A percentile compares a stretch with the other conserved stretches of the same genome.
Evolutionary conservation across 2,797 vertebrate species (phyloP).

Genomic region (Paguma larvata): DNA sequence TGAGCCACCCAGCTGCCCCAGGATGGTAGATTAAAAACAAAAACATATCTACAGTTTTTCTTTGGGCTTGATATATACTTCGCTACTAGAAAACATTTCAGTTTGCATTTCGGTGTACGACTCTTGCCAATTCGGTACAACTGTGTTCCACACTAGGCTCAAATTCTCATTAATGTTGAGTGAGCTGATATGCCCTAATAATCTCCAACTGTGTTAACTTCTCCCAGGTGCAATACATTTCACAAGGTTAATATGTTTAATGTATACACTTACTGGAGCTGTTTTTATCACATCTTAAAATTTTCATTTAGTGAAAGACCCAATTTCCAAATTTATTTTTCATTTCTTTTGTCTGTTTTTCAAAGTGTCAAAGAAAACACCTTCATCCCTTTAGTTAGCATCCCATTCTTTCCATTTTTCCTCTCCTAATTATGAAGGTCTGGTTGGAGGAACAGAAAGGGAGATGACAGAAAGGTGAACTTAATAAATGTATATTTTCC

Average conservation of each 20-base stretch:
- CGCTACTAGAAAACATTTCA: not conserved
- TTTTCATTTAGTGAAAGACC: conserved; percentile 57
- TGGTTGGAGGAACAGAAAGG: not conserved
- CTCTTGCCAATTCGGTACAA: conserved; percentile 66
- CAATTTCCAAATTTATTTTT: conserved; percentile 59
- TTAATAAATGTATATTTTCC: not conserved
- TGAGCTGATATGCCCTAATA: conserved; percentile 71
- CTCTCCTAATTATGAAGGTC: not conserved
- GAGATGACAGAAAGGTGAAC: not conserved
- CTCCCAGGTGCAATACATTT: conserved; percentile 66
- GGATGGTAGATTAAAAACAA: no score
- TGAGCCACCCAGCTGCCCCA: not conserved
- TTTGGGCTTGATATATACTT: not conserved
- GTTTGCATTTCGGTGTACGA: conserved; percentile 57
- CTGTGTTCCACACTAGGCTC: conserved; percentile 10
- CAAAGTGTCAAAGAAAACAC: conserved; percentile 40
- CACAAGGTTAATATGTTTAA: conserved; percentile 68
- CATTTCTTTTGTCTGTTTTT: conserved; percentile 45
- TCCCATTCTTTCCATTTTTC: conserved; percentile 12
- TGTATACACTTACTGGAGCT: conserved; percentile 35
- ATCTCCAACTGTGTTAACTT: conserved; percentile 74
- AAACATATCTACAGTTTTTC: not conserved
- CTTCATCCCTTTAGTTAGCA: not conserved
- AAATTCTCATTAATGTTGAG: conserved; percentile 62
- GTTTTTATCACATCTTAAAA: conserved; percentile 67